A percentile compares a stretch with the other conserved stretches of the same genome.
phyloP scores from a whole-genome alignment of 2,797 vertebrate genomes.

The Chaetophractus vellerosus region DNA sequence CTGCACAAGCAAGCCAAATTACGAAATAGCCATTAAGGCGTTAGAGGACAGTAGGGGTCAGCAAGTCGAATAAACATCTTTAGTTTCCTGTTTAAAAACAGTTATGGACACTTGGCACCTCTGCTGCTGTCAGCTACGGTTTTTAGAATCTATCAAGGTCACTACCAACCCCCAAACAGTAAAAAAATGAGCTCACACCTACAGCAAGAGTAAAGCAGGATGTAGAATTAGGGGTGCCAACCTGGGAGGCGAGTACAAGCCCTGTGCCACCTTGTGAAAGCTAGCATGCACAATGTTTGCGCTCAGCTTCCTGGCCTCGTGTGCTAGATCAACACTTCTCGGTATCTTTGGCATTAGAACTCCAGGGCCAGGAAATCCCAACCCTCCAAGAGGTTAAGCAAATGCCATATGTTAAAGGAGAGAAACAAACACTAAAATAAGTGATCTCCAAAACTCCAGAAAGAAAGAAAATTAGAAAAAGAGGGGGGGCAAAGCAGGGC shows the following conservation, averaged over 20 bases:
- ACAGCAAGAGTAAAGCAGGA: not conserved
- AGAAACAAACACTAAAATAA: conserved; percentile 73
- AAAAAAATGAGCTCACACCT: not conserved
- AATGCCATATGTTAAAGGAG: conserved; percentile 75
- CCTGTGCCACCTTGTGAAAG: not conserved
- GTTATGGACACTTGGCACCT: not conserved
- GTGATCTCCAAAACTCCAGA: conserved; percentile 60
- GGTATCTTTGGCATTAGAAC: conserved; percentile 63
- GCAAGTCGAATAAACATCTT: not conserved
- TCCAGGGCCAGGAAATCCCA: conserved; percentile 62
- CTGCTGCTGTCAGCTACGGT: not conserved
- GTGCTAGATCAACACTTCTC: conserved; percentile 62
- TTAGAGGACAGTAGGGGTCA: not conserved
- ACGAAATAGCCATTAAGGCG: not conserved
- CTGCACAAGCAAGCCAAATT: conserved; percentile 1
- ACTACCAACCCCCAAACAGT: not conserved
- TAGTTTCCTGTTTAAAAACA: not conserved
- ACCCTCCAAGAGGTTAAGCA: conserved; percentile 77
- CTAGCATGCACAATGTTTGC: not conserved
- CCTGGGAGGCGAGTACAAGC: not conserved
- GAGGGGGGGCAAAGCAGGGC: not conserved
- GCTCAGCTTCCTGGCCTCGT: not conserved
- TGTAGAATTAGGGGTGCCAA: not conserved
- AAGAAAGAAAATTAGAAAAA: not conserved
- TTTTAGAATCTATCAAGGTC: conserved; percentile 10